Evolutionary conservation across 1,140 invertebrate genomes (phyloP), one percentile per base, ranked within the genome.

Genomic region (Hylaeus anthracinus): DNA sequence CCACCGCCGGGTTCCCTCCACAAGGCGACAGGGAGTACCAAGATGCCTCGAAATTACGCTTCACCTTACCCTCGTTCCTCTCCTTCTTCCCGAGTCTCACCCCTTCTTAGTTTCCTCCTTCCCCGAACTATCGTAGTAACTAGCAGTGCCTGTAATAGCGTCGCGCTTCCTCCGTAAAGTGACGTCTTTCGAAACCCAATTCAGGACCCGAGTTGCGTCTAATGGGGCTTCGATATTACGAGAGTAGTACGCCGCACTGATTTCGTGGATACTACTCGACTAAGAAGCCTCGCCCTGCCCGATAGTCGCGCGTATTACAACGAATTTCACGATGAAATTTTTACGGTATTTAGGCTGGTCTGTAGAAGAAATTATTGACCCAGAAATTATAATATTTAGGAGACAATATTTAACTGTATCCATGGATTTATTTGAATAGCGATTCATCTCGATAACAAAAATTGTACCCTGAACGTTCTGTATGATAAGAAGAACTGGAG

Each of bases 81-180:
- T 76, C 60, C 64, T 53, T 67, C 79, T 73, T 58, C 82, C 61
- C 60, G n/a, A 56, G 51, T 72, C 60, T 60, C 67, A 43, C 65
- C 56, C 75, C 75, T 79, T 67, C 65, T 63, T 64, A 79, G 76
- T 67, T 72, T 78, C 67, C 71, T 67, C 60, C 81, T 74, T 72
- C 82, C 83, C 81, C 60, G 64, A 88, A 88, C 83, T 89, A 89
- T 86, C 85, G 81, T 82, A 87, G 83, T 91, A 91, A 91, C 90
- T 91, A 90, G 86, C 88, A 87, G 88, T 90, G 89, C 88, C 88
- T 91, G 86, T 90, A 90, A 90, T 90, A 88, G 87, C 84, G 85
- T 85, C 84, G 88, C 84, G 85, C 83, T 90, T 81, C 86, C 88
- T 90, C 82, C 88, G 86, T 86, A 90, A 91, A 91, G 90, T 88